Evolutionary conservation across 2,888 invertebrate genomes (phyloP).

Genomic region (Epirrhoe alternata): DNA sequence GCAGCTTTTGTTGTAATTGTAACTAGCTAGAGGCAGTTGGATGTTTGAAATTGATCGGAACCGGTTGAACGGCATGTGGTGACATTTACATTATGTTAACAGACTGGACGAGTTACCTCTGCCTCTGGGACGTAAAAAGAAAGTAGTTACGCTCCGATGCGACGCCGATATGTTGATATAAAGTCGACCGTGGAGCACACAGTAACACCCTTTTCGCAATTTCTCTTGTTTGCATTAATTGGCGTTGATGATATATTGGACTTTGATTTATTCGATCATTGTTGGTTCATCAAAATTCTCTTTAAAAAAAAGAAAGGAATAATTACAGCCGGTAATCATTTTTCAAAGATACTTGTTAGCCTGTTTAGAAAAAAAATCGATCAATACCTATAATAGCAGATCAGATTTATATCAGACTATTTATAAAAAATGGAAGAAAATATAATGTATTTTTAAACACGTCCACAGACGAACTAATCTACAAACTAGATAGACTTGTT

Average conservation of each 20-base stretch:
- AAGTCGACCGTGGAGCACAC: slow-evolving; percentile 34
- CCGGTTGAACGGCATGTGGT: slow-evolving; percentile 74
- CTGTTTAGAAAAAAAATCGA: not conserved
- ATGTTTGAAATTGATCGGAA: slow-evolving; percentile 58
- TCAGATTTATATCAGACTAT: not conserved
- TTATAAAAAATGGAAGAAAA: not conserved
- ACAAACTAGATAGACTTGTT: slow-evolving; percentile 28
- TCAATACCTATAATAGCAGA: not conserved
- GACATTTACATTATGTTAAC: slow-evolving; percentile 79
- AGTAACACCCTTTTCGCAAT: slow-evolving; percentile 38
- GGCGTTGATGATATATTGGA: slow-evolving; percentile 26
- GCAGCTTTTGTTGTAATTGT: slow-evolving; percentile 72
- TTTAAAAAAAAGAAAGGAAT: not conserved
- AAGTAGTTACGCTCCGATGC: slow-evolving; percentile 62
- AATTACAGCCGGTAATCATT: not conserved
- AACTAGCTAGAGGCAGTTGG: slow-evolving; percentile 59
- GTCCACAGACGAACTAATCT: slow-evolving; percentile 17
- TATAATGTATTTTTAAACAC: not conserved
- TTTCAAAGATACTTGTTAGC: too few relatives aligned
- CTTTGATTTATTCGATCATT: not conserved
- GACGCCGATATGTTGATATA: slow-evolving; percentile 47
- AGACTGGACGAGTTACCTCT: slow-evolving; percentile 68
- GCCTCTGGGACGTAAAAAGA: slow-evolving; percentile 67
- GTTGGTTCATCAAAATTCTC: not conserved
- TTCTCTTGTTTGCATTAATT: slow-evolving; percentile 38